Evolutionary conservation across 2,888 invertebrate genomes (phyloP), one percentile per base, ranked within the genome.

Genomic region (Halictus ligatus): DNA sequence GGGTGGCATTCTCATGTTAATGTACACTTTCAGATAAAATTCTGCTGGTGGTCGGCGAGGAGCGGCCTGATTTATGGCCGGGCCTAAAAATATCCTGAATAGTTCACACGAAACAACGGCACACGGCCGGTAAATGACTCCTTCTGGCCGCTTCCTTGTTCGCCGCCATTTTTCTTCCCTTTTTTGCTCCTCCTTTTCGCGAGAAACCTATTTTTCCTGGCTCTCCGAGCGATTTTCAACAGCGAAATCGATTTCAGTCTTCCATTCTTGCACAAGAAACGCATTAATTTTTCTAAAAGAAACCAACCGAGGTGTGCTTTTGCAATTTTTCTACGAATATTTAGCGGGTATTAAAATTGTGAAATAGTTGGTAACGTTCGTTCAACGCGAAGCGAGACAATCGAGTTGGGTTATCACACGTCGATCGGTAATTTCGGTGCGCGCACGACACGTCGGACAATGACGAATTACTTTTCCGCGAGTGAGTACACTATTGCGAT

Each of bases 11-110:
- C 83, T 74, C 54, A 48, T 71, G 54, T 73, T 74, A 76, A 81
- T 72, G 64, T 13, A 46, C 58, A 35, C 67, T 87, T 76, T 83
- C 58, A 80, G 84, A 81, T 86, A 84, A 84, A 86, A 80, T 81
- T 83, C 81, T 81, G 54, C 48, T 74, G 75, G 78, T 67, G 73
- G 75, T 54, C 73, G 48, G 76, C 67, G 80, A 67, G 64, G 60
- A 81, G 73, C n/a, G 60, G 54, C 72, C 50, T 80, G 81, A 80
- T 80, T 89, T 84, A 84, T 80, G 40, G 15, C 29, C 54, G 29
- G 74, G 58, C 13, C 76, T 76, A 72, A 75, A 83, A 83, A 83
- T 81, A 81, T 54, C 48, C 67, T 58, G 78, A n/a, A 40, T n/a
- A 43, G 43, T 81, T 86, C 60, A n/a, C 73, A 58, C 75, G 73